These are phyloP conservation scores for Procavia capensis DNA, from an alignment of 2,113 vertebrate species.

Conservation along the genomic window DNA sequence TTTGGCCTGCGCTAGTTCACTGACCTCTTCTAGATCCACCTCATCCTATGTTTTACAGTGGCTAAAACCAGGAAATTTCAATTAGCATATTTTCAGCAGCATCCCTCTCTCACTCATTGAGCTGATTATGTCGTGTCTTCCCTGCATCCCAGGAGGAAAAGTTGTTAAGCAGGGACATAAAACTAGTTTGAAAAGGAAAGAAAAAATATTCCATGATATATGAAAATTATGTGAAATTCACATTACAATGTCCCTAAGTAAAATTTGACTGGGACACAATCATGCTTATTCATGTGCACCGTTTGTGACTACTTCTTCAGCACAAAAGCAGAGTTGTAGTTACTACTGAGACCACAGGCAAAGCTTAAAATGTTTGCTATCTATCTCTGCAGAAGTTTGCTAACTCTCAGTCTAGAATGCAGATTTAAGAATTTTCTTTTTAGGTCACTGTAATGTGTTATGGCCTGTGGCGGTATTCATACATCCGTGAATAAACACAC, in stretches of 20 bases:
- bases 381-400: background rate
- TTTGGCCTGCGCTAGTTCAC: no score
- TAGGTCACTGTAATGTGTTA: background rate
- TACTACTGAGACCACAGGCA: background rate
- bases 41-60: no score
- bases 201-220: background rate
- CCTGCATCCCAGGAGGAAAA: no score
- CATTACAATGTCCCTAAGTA: background rate
- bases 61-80: no score
- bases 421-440: conserved; percentile 14
- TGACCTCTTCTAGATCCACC: no score
- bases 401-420: background rate
- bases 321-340: no score
- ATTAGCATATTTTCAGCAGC: no score
- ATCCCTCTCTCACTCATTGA: no score
- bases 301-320: background rate
- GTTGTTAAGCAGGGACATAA: no score
- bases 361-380: background rate
- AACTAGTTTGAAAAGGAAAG: background rate
- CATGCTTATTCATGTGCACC: background rate
- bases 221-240: background rate
- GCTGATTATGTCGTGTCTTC: no score
- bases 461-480: background rate
- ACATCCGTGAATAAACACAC: background rate
- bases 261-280: background rate